Evolutionary conservation across 2,797 vertebrate genomes (phyloP), one percentile per base, ranked within the genome.

Genomic region (Danio kyathit): DNA sequence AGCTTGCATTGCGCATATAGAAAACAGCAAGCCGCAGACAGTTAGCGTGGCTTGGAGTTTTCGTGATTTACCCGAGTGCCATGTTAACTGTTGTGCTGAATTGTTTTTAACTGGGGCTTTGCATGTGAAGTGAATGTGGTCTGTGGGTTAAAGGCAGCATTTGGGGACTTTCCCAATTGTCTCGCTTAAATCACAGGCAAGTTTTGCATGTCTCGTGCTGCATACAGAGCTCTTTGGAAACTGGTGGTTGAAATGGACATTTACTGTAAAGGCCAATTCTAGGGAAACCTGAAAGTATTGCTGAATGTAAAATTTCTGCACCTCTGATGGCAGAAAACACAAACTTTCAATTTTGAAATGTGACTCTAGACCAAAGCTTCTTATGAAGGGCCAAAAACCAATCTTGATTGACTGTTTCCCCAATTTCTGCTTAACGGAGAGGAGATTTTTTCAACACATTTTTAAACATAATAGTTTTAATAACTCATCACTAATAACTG

Each of bases 51-150:
- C 48, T 60, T 44, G 49, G 19, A 83, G 74, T 80, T 82, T 71
- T 85, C 52, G 41, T 75, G 61, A 48, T 80, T 81, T 82, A 81
- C 48, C 17, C 77, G 74, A 29, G 54, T 82, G 76, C 51, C 52
- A 74, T 71, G 80, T 83, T 87, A 82, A 86, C 54, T 70, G 77
- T 78, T 64, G 74, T 6, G 57, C 72, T 60, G 74, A 51, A 29
- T 69, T 81, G 83, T 83, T 89, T 85, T 63, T 46, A 86, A 83
- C 52, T 17, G 38, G 67, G 66, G 49, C 73, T 86, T 84, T 29
- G 79, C 80, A 85, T 84, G 85, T 77, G 76, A 82, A 82, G 69
- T 48, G 60, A 83, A 79, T 84, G 43, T 75, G 79, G 76, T 51
- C 29, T 79, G 83, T 78, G 85, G 83, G 76, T 82, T 59, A 43